Percentiles rank a stretch among this genome's conserved stretches.
Evolutionary conservation across 2,888 invertebrate species (phyloP).

Genomic region (Ypsolopha sequella): DNA sequence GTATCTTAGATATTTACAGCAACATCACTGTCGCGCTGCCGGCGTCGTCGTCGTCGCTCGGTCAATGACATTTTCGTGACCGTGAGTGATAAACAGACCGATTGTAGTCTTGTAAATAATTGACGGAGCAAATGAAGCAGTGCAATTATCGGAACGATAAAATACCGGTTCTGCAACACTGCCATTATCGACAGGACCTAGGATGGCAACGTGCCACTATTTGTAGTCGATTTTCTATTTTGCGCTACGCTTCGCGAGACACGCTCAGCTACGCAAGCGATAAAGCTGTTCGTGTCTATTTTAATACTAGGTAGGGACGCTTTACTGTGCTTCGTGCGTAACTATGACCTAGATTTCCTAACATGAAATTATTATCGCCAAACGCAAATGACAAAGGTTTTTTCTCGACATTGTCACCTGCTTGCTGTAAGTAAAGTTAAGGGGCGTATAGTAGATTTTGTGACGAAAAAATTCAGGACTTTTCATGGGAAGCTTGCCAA

Average conservation of each 20-base stretch:
- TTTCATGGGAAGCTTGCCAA: constrained; percentile 40
- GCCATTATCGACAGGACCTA: not conserved
- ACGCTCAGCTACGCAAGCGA: constrained; percentile 8
- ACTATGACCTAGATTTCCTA: constrained; percentile 48
- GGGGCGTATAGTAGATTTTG: no score
- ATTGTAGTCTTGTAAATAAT: no score
- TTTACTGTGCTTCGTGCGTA: constrained; percentile 14
- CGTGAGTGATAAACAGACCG: no score
- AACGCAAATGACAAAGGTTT: not conserved
- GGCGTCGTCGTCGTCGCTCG: no score
- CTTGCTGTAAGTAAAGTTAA: no score
- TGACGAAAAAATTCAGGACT: constrained; percentile 4
- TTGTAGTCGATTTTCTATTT: constrained; percentile 25
- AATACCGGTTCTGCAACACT: no score
- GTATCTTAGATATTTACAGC: no score
- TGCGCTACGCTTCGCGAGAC: constrained; percentile 39
- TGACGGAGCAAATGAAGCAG: no score
- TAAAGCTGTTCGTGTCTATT: constrained; percentile 11
- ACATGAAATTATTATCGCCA: constrained; percentile 15
- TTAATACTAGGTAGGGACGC: constrained; percentile 42
- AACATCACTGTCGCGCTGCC: no score
- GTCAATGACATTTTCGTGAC: no score
- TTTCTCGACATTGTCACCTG: no score
- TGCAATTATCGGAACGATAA: no score
- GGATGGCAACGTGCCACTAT: constrained; percentile 4